phyloP scores from a whole-genome alignment of 2,888 invertebrate species.

The Drosophila birchii region DNA sequence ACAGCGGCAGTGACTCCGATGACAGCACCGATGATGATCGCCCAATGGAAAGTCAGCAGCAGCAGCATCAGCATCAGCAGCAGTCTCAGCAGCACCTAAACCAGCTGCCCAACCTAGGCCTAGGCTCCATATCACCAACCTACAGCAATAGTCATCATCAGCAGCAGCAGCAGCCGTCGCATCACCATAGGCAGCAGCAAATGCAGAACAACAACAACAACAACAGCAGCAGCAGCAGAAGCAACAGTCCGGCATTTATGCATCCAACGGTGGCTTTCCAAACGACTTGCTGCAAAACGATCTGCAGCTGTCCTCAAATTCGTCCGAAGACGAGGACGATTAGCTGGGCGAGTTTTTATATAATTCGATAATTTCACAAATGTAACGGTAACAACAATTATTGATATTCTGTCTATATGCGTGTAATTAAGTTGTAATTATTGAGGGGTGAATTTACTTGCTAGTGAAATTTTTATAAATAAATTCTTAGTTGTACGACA shows the following conservation, averaged over 20 bases:
- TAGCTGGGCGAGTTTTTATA: constrained; percentile 58
- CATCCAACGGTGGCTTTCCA: constrained; percentile 80
- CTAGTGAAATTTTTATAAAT: constrained; percentile 78
- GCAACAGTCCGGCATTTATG: constrained; percentile 78
- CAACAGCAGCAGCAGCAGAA: constrained; percentile 58
- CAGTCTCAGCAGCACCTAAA: constrained; percentile 69
- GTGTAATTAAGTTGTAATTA: constrained; percentile 70
- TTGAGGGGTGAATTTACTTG: constrained; percentile 77
- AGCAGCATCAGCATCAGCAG: constrained; percentile 56
- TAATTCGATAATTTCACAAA: constrained; percentile 46
- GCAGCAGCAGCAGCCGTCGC: constrained; percentile 52
- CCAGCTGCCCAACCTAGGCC: constrained; percentile 78
- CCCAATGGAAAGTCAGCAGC: constrained; percentile 56
- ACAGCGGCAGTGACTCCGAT: constrained; percentile 84
- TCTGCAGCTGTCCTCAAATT: constrained; percentile 93
- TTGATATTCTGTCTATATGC: constrained; percentile 66
- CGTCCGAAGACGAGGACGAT: constrained; percentile 87
- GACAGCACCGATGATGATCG: constrained; percentile 82
- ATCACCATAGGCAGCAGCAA: constrained; percentile 43
- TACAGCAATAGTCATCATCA: constrained; percentile 49
- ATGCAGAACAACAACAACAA: neutral
- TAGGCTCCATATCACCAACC: constrained; percentile 70
- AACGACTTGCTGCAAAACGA: constrained; percentile 90
- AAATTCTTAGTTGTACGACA: constrained; percentile 66
- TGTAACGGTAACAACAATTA: constrained; percentile 41